These are phyloP conservation scores for Pluvialis apricaria DNA, from an alignment of 2,113 vertebrate species.

Conservation along the genomic window DNA sequence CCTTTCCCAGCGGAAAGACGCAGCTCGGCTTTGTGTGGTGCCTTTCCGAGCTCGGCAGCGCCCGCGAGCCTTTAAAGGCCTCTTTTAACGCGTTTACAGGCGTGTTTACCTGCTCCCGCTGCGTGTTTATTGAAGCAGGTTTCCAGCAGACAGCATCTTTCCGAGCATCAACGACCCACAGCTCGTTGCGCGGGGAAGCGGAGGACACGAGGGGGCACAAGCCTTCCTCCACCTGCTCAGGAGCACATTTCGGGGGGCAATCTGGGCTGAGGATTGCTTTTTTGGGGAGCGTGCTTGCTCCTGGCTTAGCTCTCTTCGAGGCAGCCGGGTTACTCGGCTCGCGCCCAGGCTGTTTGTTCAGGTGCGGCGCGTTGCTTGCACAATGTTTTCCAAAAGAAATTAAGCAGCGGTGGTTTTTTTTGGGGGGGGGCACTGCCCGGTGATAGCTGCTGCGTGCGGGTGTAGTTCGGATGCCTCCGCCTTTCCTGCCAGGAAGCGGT, in stretches of 20 bases:
- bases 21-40: neutral
- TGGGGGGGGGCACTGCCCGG: accelerated
- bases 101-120: neutral
- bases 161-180: neutral
- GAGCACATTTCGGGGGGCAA: neutral
- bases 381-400: neutral
- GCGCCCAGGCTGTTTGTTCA: neutral
- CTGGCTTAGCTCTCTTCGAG: neutral
- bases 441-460: neutral
- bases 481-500: neutral
- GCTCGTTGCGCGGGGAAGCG: accelerated
- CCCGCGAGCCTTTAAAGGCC: neutral
- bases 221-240: neutral
- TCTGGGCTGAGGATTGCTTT: neutral
- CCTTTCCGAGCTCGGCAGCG: neutral
- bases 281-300: neutral
- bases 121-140: neutral
- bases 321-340: neutral
- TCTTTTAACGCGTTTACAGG: neutral
- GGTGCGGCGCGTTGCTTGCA: neutral
- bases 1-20: neutral
- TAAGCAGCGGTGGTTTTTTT: neutral
- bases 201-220: accelerated
- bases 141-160: neutral
- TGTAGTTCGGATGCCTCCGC: neutral